Conservation (phyloP, 2,888 invertebrate genomes). For the Eristalis arbustorum region DNA sequence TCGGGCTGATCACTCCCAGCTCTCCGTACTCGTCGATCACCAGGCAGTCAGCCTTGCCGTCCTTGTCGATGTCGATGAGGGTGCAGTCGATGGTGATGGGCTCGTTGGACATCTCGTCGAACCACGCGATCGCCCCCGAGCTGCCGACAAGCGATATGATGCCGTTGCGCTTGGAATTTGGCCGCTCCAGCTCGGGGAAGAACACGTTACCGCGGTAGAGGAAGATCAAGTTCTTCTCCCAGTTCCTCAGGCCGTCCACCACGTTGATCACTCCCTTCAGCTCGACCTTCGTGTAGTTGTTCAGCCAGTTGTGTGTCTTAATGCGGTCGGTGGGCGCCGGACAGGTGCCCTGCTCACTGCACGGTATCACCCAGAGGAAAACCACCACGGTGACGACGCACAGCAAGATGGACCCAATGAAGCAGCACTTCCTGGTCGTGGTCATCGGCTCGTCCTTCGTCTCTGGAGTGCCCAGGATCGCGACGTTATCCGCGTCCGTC, state of each 20-base stretch:
- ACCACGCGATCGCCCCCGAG: constrained; percentile 88
- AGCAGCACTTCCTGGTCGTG: constrained; percentile 84
- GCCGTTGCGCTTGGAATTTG: constrained; percentile 81
- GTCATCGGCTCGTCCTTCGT: constrained; percentile 84
- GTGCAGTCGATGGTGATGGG: constrained; percentile 88
- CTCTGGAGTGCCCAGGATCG: constrained; percentile 80
- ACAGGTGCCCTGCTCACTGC: constrained; percentile 86
- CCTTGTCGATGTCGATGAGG: constrained; percentile 86
- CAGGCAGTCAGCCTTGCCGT: constrained; percentile 88
- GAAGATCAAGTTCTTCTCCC: constrained; percentile 87
- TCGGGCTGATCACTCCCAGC: constrained; percentile 83
- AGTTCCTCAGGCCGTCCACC: constrained; percentile 84
- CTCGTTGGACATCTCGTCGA: constrained; percentile 85
- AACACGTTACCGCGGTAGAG: constrained; percentile 87
- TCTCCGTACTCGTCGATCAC: constrained; percentile 87
- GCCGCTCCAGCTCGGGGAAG: constrained; percentile 81
- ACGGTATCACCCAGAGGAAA: constrained; percentile 89
- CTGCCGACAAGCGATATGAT: constrained; percentile 86
- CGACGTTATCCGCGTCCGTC: constrained; percentile 78
- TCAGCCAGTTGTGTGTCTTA: constrained; percentile 85
- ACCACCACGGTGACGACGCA: constrained; percentile 87
- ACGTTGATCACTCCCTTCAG: constrained; percentile 86
- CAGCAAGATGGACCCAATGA: constrained; percentile 86
- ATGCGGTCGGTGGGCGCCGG: constrained; percentile 82
- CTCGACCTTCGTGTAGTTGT: constrained; percentile 86